Conservation (phyloP, 2,888 invertebrate species). For the Acronicta aceris region DNA sequence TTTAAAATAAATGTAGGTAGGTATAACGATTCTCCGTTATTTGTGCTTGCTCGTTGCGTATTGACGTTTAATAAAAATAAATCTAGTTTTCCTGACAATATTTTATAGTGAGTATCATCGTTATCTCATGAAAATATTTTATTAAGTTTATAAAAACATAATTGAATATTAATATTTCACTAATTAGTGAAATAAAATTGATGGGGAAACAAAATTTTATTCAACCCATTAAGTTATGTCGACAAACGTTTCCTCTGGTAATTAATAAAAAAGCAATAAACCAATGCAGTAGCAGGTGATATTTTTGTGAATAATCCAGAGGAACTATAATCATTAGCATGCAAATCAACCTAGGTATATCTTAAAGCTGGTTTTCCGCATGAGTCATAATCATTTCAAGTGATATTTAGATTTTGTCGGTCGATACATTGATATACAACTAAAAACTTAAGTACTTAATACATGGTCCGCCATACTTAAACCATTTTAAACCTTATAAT, state of each 20-base stretch:
- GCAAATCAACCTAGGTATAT: slow-evolving; percentile 40
- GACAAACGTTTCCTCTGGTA: slow-evolving; percentile 36
- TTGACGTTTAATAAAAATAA: neutral
- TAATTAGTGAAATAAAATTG: slow-evolving; percentile 1
- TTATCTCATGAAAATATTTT: too few relatives aligned
- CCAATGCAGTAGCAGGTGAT: slow-evolving; percentile 57
- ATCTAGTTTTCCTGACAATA: too few relatives aligned
- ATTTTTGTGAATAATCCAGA: slow-evolving; percentile 50
- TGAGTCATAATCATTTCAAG: slow-evolving; percentile 50
- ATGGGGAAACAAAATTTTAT: slow-evolving; percentile 2
- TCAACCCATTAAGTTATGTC: slow-evolving; percentile 5
- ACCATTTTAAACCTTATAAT: slow-evolving; percentile 20
- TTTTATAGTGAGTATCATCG: too few relatives aligned
- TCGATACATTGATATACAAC: slow-evolving; percentile 51
- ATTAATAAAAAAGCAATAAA: slow-evolving; percentile 29
- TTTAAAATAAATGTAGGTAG: too few relatives aligned
- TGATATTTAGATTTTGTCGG: slow-evolving; percentile 58
- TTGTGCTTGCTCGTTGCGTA: neutral
- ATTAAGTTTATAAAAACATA: too few relatives aligned
- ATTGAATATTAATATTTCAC: neutral
- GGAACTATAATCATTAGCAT: slow-evolving; percentile 51
- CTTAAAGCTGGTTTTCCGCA: slow-evolving; percentile 40
- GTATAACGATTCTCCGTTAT: too few relatives aligned
- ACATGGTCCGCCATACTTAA: slow-evolving; percentile 17
- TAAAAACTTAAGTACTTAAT: slow-evolving; percentile 37